phyloP scores from a whole-genome alignment of 2,113 vertebrate species.

The Coptodon rendalli region DNA sequence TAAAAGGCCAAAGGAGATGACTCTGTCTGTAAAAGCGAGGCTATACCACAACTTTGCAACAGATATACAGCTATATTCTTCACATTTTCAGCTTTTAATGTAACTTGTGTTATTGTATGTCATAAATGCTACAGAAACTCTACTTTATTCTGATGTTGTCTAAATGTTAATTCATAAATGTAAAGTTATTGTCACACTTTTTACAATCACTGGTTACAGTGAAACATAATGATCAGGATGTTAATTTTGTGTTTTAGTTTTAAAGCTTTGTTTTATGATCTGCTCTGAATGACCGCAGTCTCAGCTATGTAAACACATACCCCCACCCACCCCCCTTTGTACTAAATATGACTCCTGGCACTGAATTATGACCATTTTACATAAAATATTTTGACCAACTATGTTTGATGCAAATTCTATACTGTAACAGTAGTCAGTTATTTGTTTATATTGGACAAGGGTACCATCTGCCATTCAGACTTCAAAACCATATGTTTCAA shows the following conservation, averaged over 20 bases:
- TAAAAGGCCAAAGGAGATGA: not conserved
- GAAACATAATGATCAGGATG: not conserved
- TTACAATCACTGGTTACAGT: not conserved
- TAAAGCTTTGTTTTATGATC: not conserved
- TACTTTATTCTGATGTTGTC: not conserved
- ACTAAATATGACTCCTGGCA: not conserved
- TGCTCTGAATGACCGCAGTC: not conserved
- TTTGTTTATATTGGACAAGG: not conserved
- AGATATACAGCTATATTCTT: not conserved
- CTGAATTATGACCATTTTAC: not conserved
- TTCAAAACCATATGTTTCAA: constrained; percentile 19
- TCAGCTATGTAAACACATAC: not conserved
- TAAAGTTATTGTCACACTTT: not conserved
- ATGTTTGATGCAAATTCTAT: not conserved
- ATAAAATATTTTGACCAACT: not conserved
- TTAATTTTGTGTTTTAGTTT: not conserved
- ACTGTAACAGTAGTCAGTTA: not conserved
- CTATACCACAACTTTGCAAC: not conserved
- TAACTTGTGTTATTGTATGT: not conserved
- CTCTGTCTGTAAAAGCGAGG: not conserved
- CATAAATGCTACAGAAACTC: not conserved
- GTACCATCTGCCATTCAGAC: constrained; percentile 16
- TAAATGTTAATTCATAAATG: not conserved
- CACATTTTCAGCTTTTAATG: not conserved
- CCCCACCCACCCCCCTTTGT: accelerated